Base-by-base conservation (phyloP, 2,797 vertebrate species). In the Sebastes taczanowskii region DNA sequence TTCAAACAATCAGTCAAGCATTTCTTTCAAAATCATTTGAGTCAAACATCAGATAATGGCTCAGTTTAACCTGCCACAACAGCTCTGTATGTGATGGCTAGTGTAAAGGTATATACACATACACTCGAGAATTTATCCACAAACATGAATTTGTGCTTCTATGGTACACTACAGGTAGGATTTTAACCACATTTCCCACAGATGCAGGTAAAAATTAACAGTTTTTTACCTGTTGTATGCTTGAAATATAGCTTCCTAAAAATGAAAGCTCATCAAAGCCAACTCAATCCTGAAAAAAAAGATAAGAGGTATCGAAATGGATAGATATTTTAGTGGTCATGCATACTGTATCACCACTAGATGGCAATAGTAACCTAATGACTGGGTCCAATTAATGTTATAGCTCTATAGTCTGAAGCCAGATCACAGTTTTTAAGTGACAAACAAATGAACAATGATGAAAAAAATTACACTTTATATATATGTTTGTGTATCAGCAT, bases 1-100 rank as follows among this genome's bases (percentile, higher is more conserved):
- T 71, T 80, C 74, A 81, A 55, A 52, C 59, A 34, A 20, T 38
- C 56, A 66, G 11, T 73, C 58, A 52, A 35, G 65, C 25, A 9
- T 35, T 71, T 63, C 2, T 55, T 56, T 27, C 13, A 2, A 23
- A 58, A 62, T 30, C 0, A 13, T 65, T 13, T 61, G 9, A 23
- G 52, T 29, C 29, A 55, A 49, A 65, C 35, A 72, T 30, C 13
- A 74, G 66, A 7, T 52, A 8, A 25, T 49, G 34, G 35, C 55
- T 74, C 25, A 18, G 4, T 38, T 66, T 32, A 60, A 53, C 30
- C 11, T 29, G 22, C 34, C 16, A 65, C 34, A 34, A 7, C 10
- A 46, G 61, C 13, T 67, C 9, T 56, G 30, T 64, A 13, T 13
- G 2, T 52, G 38, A 60, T 2, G 6, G 25, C 11, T 49, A 18